Base-by-base conservation (phyloP, 2,113 vertebrate genomes). In the Damaliscus lunatus region DNA sequence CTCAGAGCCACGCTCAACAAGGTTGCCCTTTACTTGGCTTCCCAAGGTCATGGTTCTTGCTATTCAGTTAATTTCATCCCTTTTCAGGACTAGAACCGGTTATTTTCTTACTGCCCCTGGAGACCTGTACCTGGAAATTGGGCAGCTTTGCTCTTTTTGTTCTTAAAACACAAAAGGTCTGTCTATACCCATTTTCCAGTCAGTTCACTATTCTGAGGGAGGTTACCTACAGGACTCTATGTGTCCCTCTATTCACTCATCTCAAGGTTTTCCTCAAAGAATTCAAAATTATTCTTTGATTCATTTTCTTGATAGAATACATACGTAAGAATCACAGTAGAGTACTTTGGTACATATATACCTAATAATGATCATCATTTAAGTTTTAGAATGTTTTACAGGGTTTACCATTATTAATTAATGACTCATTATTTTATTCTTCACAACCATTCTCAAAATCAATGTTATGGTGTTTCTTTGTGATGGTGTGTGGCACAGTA, bases 21-120 rank as follows among this genome's bases (percentile, higher is more conserved):
- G 25, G 43, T 91, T 94, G 55, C 19, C 67, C 77, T 97, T 98
- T 81, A 27, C 40, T 84, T 53, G 25, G 6, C 15, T 97, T 91
- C 77, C 86, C 81, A 96, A 97, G 95, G 94, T 94, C 94, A 59
- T 78, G 23, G 60, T 55, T 95, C 55, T 64, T 80, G 19, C 27
- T 74, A 23, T 48, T 90, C 36, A 88, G 33, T 55, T 93, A 60
- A 55, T 40, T 53, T 6, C 31, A 46, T 67, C 23, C 23, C 43
- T 86, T 93, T 97, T 78, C 36, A 64, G 88, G 52, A 88, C 5
- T 31, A 19, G 19, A 88, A 31, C 14, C 11, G 14, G 36, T 13
- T 52, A 9, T 88, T 94, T 71, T 11, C 27, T 90, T 40, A 67
- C 50, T 85, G 31, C 11, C 77, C 2, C 25, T 71, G 7, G 50